Base-by-base conservation (phyloP, 2,113 vertebrate genomes). In the Desmodus rotundus region DNA sequence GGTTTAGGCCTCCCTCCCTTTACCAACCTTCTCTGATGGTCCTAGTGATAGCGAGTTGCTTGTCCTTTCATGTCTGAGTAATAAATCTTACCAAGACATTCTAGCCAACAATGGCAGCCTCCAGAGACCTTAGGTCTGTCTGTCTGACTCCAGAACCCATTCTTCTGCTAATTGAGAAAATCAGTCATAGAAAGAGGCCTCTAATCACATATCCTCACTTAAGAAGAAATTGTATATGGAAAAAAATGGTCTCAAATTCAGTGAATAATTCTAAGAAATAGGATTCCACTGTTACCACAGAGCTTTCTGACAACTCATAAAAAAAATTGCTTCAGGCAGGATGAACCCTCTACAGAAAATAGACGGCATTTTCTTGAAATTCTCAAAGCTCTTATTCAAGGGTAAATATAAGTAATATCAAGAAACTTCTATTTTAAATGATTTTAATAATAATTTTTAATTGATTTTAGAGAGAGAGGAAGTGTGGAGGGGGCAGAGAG, bases 351-450 rank as follows among this genome's bases (percentile, higher is more conserved):
- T 76, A 73, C 56, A 87, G n/a, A 91, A 82, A 90, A 80, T 22
- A 68, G 31, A 91, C 45, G 33, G 3, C 1, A 77, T 95, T 96
- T 93, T 89, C 47, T 85, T 76, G 41, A 90, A 74, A 93, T 77
- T 92, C 72, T 96, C 28, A 33, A 56, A 77, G 47, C 14, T 87
- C 77, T 96, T 96, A 80, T 73, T 95, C n/a, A 84, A 52, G 24
- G 4, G 70, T 81, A 77, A 81, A 90, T 80, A 24, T n/a, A 86
- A 95, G 33, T n/a, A 2, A 70, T 45, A 61, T 70, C 33, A 94
- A 91, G 56, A 91, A 43, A 5, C 38, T 87, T 87, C 84, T 1
- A 70, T 63, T 88, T 85, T 33, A 68, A 84, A 43, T 50, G 28
- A 36, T 77, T 52, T 3, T 5, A 33, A 74, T 61, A 61, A 61